Evolutionary conservation across 2,113 vertebrate genomes (phyloP).

Genomic region (Heterotis niloticus): DNA sequence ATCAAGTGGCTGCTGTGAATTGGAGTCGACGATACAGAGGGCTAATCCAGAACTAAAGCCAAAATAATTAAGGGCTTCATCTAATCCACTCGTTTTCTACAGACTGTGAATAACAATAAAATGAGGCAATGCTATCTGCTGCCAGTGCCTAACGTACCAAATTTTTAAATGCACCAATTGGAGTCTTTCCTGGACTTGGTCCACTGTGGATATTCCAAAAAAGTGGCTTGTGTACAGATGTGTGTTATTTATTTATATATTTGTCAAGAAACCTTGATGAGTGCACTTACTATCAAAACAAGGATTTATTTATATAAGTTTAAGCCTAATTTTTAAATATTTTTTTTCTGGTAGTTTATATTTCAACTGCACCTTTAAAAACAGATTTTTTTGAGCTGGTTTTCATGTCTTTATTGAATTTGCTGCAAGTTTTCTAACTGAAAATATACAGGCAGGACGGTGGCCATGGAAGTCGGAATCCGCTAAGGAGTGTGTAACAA

Average conservation of each 20-base stretch:
- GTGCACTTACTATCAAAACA: not conserved
- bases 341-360: too few species aligned
- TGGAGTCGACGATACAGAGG: constrained; percentile 73
- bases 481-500: too few species aligned
- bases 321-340: too few species aligned
- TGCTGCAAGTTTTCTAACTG: too few species aligned
- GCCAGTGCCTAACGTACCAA: constrained; percentile 27
- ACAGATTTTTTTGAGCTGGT: too few species aligned
- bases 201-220: not conserved
- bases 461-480: too few species aligned
- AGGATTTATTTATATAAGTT: not conserved
- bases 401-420: too few species aligned
- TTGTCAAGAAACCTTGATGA: not conserved
- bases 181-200: not conserved
- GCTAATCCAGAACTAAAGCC: constrained; percentile 86
- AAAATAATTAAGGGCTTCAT: constrained; percentile 84
- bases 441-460: too few species aligned
- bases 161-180: constrained; percentile 42
- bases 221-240: not conserved
- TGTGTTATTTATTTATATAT: not conserved
- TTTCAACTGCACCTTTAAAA: too few species aligned
- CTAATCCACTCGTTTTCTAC: constrained; percentile 81
- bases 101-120: constrained; percentile 62
- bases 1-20: constrained; percentile 67
- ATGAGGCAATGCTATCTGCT: constrained; percentile 35